Evolutionary conservation across 2,113 vertebrate genomes (phyloP), one percentile per base, ranked within the genome.

Genomic region (Chaetura pelagica): DNA sequence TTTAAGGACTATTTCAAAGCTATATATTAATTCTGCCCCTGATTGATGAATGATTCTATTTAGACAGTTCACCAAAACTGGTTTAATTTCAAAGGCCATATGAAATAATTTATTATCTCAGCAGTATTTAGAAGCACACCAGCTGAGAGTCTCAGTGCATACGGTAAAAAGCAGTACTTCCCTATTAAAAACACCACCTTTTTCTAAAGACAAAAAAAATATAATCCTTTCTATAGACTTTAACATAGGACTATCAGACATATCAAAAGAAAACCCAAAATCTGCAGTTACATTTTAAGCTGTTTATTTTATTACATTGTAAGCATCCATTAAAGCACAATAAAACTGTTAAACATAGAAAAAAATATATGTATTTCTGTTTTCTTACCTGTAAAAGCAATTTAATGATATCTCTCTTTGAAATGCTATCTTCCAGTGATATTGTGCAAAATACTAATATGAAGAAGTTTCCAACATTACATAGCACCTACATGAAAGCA

Each of bases 61-160:
- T 92, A 97, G 91, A 94, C 78, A 94, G 82, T 93, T 94, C 51
- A 87, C 62, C 79, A 77, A 87, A 95, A 89, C 91, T 54, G 84
- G 81, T 3, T 83, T 78, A 94, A 91, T 78, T 94, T 95, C 84
- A 93, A 88, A 91, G 82, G 59, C 71, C 71, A 69, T 54, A 66
- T 44, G 34, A 96, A 87, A 91, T 91, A 0, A 88, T 84, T 83
- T 85, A 82, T 84, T 68, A 71, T 51, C 59, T 76, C 74, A 61
- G 55, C 62, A 89, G 46, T 76, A 64, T 85, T 89, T 87, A 77
- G 84, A 93, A 91, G 79, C 22, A 89, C 27, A 76, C 18, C 58
- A 95, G 59, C 71, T 63, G 46, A 93, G 58, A 73, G 51, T 76
- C 59, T 77, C 46, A 19, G 32, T 79, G 48, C 29, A 69, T 58